phyloP scores from a whole-genome alignment of 2,113 vertebrate genomes.

The Nesoenas mayeri region DNA sequence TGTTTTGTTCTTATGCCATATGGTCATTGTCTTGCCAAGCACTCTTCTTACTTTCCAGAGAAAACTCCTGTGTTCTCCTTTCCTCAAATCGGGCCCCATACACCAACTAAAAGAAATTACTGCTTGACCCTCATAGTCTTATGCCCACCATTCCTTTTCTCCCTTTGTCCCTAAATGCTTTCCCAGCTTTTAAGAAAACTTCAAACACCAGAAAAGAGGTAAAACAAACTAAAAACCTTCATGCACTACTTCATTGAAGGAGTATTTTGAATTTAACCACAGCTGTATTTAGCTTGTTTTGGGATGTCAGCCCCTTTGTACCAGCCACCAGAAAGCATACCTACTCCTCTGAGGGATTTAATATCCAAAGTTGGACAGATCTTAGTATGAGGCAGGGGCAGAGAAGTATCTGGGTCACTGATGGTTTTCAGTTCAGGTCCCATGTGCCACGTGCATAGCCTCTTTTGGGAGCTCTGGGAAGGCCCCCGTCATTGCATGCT shows the following conservation, averaged over 20 bases:
- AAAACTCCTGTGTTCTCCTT: background rate
- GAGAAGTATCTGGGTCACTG: background rate
- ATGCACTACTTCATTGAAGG: background rate
- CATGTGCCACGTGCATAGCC: rapidly evolving
- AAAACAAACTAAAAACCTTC: background rate
- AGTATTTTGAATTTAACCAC: background rate
- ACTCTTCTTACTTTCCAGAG: background rate
- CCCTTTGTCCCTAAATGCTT: background rate
- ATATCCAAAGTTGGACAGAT: background rate
- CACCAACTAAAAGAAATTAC: background rate
- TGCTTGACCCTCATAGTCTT: background rate
- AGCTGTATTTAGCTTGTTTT: background rate
- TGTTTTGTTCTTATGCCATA: conserved; percentile 42
- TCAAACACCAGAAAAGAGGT: background rate
- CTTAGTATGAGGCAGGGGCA: rapidly evolving
- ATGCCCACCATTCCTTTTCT: background rate
- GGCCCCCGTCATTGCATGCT: rapidly evolving
- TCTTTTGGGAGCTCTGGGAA: background rate
- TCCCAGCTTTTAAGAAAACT: background rate
- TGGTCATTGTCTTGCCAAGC: background rate
- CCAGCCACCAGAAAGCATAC: background rate
- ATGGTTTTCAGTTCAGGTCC: background rate
- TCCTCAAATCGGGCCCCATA: background rate
- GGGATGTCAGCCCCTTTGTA: background rate
- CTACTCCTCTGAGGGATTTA: background rate